These are phyloP conservation scores for Apogon hyalosoma DNA, from an alignment of 2,797 vertebrate species.

Conservation along the genomic window DNA sequence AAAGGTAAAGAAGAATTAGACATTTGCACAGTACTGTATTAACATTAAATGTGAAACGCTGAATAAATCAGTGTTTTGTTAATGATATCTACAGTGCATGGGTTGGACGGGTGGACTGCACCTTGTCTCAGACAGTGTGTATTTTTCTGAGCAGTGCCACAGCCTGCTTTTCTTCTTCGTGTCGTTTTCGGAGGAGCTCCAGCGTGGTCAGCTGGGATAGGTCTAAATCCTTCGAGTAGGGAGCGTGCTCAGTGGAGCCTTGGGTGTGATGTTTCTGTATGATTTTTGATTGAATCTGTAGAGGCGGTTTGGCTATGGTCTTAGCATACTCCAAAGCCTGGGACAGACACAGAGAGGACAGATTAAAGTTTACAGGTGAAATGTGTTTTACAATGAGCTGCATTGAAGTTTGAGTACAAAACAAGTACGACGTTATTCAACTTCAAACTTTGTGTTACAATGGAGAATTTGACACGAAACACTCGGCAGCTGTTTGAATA, in stretches of 20 bases:
- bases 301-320: conserved; percentile 87
- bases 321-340: conserved; percentile 94
- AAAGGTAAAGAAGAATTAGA: no score
- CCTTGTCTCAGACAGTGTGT: conserved; percentile 63
- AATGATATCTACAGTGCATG: neutral
- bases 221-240: conserved; percentile 52
- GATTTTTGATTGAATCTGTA: conserved; percentile 32
- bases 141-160: conserved; percentile 85
- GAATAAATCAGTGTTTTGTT: neutral
- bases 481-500: no score
- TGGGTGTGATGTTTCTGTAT: conserved; percentile 32
- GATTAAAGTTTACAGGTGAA: neutral
- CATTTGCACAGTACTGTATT: no score
- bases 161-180: conserved; percentile 88
- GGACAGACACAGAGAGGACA: conserved; percentile 6
- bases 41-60: no score
- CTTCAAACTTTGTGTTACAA: no score
- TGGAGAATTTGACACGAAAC: no score
- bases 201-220: conserved; percentile 79
- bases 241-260: conserved; percentile 19
- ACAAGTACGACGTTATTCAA: no score
- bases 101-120: neutral
- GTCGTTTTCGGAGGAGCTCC: conserved; percentile 85
- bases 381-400: no score
- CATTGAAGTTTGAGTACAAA: no score